These are phyloP conservation scores for Epinotia ramella DNA, from an alignment of 2,888 invertebrate genomes.

Conservation along the genomic window DNA sequence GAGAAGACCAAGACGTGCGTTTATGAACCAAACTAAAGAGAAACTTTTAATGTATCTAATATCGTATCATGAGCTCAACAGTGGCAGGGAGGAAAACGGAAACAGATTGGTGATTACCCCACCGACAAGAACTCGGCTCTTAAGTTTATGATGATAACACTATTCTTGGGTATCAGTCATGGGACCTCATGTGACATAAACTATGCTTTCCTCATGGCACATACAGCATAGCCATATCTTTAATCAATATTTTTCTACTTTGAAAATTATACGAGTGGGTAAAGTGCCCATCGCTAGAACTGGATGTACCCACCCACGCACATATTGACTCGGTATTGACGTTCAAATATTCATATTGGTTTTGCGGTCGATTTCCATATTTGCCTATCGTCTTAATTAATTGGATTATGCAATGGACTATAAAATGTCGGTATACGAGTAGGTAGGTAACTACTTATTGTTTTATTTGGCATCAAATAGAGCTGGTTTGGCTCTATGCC, in stretches of 20 bases:
- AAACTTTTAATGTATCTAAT: no score
- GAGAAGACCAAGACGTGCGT: no score
- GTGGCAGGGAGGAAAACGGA: no score
- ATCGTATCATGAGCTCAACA: no score
- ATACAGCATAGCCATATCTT: not conserved
- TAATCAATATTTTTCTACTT: not conserved
- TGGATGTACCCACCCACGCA: slow-evolving; percentile 19
- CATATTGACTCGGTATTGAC: slow-evolving; percentile 45
- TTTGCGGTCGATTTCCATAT: slow-evolving; percentile 58
- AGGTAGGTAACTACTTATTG: not conserved
- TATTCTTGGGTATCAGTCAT: not conserved
- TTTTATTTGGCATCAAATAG: not conserved
- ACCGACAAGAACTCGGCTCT: no score
- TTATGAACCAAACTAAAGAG: no score
- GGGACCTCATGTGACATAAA: not conserved
- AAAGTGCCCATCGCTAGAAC: slow-evolving; percentile 16
- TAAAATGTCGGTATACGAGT: not conserved
- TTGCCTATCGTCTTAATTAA: slow-evolving; percentile 55
- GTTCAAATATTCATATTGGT: slow-evolving; percentile 51
- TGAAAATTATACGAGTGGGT: not conserved
- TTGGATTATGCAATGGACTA: slow-evolving; percentile 54
- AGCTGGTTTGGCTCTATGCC: not conserved
- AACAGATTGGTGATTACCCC: no score
- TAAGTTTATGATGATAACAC: no score
- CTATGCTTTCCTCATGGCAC: not conserved